Evolutionary conservation across 2,113 vertebrate genomes (phyloP), one percentile per base, ranked within the genome.

Genomic region (Lipotes vexillifer): DNA sequence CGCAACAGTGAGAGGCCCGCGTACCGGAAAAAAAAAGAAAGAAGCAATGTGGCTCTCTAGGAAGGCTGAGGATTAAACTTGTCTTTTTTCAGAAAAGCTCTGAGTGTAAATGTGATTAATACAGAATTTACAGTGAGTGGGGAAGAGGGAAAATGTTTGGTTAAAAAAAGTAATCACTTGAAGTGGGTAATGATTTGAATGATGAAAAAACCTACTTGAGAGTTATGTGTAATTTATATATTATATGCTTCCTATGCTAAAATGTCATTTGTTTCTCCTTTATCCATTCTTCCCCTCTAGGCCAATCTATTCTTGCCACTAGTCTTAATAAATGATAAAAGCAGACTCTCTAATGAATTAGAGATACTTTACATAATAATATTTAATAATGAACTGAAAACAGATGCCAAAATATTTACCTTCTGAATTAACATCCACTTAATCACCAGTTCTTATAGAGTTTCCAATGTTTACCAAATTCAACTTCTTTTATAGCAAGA

Each of bases 201-300:
- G 33, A 92, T 49, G 33, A 59, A 44, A 82, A 96, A 63, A 85
- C 17, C 52, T 90, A 66, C 36, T 93, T 94, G 52, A 96, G 90
- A 80, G 5, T 44, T 90, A 55, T 46, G 15, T 90, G 49, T 86
- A 93, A 96, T 93, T 93, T 82, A 93, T 83, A 82, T 83, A 80
- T 63, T 94, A 46, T 74, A 90, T 61, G 29, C 59, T 72, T 36
- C 81, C 7, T 93, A 81, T 55, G 85, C 55, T 97, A 77, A 95
- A 97, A 95, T 93, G 18, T 57, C 93, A 96, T 96, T 90, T 96
- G 57, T 89, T 95, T 97, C 77, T 96, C 44, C 49, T 94, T 94
- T 88, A 96, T 88, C 31, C 29, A 94, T 77, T 96, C 59, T 82
- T 96, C 36, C 82, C 82, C 52, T 96, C 59, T 93, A 96, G 92